Evolutionary conservation across 2,888 invertebrate species (phyloP).

Genomic region (Cheilosia scutellata): DNA sequence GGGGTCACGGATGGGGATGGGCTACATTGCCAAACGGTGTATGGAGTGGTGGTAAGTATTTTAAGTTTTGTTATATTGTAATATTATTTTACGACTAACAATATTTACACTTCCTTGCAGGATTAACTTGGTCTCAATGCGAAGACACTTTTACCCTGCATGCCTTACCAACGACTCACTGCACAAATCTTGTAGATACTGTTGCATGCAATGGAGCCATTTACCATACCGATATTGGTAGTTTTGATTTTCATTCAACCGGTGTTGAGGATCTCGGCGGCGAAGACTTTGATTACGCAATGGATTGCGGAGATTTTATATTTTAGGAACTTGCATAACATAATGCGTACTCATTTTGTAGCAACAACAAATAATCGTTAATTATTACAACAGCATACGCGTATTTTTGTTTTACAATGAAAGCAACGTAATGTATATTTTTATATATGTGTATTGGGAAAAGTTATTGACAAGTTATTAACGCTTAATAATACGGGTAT

Average conservation of each 20-base stretch:
- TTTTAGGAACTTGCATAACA: constrained; percentile 84
- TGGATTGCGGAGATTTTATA: constrained; percentile 90
- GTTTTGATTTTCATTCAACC: constrained; percentile 85
- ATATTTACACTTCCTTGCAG: constrained; percentile 79
- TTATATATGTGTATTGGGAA: constrained; percentile 73
- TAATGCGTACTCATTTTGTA: constrained; percentile 40
- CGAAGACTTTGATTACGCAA: constrained; percentile 89
- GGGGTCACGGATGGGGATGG: constrained; percentile 92
- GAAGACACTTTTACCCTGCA: constrained; percentile 88
- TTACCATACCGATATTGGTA: constrained; percentile 87
- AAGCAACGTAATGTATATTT: constrained; percentile 64
- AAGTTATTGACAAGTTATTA: constrained; percentile 72
- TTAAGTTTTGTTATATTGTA: background rate
- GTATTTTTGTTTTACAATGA: constrained; percentile 33
- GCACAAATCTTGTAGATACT: constrained; percentile 87
- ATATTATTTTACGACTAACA: background rate
- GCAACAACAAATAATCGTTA: constrained; percentile 29
- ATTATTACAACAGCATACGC: constrained; percentile 29
- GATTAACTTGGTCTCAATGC: constrained; percentile 88
- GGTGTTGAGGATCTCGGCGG: constrained; percentile 84
- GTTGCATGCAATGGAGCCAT: constrained; percentile 85
- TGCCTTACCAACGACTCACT: constrained; percentile 88
- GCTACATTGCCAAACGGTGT: constrained; percentile 88
- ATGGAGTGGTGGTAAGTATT: constrained; percentile 87
- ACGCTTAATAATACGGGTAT: constrained; percentile 73